These are phyloP conservation scores for Dione juno DNA, from an alignment of 2,888 invertebrate genomes.

Conservation along the genomic window DNA sequence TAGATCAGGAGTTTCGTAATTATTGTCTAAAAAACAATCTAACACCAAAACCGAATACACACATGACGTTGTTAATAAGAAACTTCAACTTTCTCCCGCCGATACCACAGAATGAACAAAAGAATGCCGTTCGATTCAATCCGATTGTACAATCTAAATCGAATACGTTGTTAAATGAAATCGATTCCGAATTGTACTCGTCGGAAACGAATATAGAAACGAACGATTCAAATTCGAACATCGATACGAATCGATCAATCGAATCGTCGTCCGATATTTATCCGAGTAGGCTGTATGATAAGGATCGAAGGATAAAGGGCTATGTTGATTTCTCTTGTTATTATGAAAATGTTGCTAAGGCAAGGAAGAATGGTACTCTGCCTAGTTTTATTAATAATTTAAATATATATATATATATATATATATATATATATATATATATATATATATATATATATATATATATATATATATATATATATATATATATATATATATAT, in stretches of 20 bases:
- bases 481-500: slow-evolving; percentile 1
- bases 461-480: slow-evolving; percentile 1
- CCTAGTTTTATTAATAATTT: slow-evolving; percentile 86
- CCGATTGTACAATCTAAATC: slow-evolving; percentile 84
- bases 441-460: slow-evolving; percentile 1
- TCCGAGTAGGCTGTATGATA: slow-evolving; percentile 76
- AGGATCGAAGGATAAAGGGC: slow-evolving; percentile 88
- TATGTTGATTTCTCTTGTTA: slow-evolving; percentile 94
- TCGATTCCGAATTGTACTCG: slow-evolving; percentile 72
- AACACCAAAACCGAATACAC: slow-evolving; percentile 87
- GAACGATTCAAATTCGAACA: slow-evolving; percentile 67
- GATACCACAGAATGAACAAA: slow-evolving; percentile 68
- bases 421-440: slow-evolving; percentile 8
- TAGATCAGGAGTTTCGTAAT: slow-evolving; percentile 92
- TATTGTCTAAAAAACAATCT: slow-evolving; percentile 85
- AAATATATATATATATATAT: slow-evolving; percentile 11
- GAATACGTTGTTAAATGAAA: slow-evolving; percentile 70
- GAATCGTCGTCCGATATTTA: slow-evolving; percentile 75
- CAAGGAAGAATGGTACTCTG: slow-evolving; percentile 85
- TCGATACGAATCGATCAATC: slow-evolving; percentile 70
- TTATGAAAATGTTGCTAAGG: slow-evolving; percentile 88
- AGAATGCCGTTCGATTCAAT: slow-evolving; percentile 82
- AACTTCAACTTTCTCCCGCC: slow-evolving; percentile 93
- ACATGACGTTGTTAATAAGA: slow-evolving; percentile 92
- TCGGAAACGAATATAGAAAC: slow-evolving; percentile 62